Evolutionary conservation across 2,113 vertebrate species (phyloP), one percentile per base, ranked within the genome.

Genomic region (Talpa occidentalis): DNA sequence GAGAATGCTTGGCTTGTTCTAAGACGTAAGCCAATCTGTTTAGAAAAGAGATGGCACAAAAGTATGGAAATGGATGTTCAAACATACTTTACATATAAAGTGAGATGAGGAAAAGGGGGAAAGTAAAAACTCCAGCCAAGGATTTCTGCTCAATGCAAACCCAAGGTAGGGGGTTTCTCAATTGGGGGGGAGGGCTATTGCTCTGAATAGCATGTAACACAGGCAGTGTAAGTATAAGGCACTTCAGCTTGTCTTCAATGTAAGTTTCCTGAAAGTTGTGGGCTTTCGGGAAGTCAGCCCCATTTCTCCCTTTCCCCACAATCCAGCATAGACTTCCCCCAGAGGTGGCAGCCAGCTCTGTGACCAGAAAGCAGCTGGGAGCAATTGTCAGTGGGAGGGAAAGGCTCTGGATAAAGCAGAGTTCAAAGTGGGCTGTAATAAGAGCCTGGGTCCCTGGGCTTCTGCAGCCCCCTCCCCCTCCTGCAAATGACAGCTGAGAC

Each of bases 401-500:
- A 82, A 85, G 93, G 66, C 82, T 94, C 54, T 86, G 90, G 66
- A 95, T 70, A 88, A 90, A 92, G 88, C 83, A 77, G 80, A 94
- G 88, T 91, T 95, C 77, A 93, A 94, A 95, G 94, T 79, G 86
- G 74, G 89, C 82, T 88, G 77, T 40, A 94, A 94, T 90, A 90
- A 96, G 37, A 95, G 89, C 90, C 66, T 59, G 69, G 52, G 81
- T 88, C 52, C 24, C 49, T 40, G 59, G 70, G 76, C 72, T 94
- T 93, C 78, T 54, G 90, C 35, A 83, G 56, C 11, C 60, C 72
- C 21, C 60, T 70, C 67, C 10, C n/a, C 79, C 49, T 52, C 77
- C 60, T 49, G 19, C 59, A 93, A 93, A 78, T 74, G 90, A 93
- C 96, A 97, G 96, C 94, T 97, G 96, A 97, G 95, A 95, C 93